Conservation (phyloP, 1,140 invertebrate genomes). For the Coelopa frigida region DNA sequence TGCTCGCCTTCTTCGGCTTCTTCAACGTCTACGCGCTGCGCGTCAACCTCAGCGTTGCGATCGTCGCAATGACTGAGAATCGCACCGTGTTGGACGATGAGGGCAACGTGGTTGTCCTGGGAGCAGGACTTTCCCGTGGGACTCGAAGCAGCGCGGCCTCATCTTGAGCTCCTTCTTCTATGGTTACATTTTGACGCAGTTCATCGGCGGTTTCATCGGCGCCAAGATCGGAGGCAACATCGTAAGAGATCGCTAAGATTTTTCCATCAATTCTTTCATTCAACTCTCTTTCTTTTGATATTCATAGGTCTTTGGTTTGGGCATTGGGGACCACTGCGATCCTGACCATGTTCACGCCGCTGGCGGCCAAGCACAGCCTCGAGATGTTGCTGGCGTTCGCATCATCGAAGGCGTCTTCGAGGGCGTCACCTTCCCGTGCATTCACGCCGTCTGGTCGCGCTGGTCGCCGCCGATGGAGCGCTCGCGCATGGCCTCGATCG, state of each 20-base stretch:
- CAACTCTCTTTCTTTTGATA: neutral
- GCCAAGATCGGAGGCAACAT: conserved; percentile 62
- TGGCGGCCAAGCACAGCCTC: conserved; percentile 63
- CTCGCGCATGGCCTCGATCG: conserved; percentile 66
- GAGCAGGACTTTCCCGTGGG: conserved; percentile 74
- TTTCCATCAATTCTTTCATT: too few relatives aligned
- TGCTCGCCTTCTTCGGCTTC: conserved; percentile 80
- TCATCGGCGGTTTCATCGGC: conserved; percentile 67
- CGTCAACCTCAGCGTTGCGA: conserved; percentile 82
- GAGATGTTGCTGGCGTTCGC: conserved; percentile 65
- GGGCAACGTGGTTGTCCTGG: conserved; percentile 51
- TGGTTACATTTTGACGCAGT: conserved; percentile 67
- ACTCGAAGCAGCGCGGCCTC: conserved; percentile 66
- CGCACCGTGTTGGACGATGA: conserved; percentile 50
- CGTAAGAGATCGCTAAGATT: conserved; percentile 59
- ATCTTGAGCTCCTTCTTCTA: conserved; percentile 85
- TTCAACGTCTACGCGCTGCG: conserved; percentile 80
- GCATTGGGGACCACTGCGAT: conserved; percentile 73
- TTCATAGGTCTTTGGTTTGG: conserved; percentile 62
- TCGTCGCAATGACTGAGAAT: conserved; percentile 78
- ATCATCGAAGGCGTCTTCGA: conserved; percentile 85
- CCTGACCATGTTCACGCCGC: conserved; percentile 75
- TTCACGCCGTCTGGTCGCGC: conserved; percentile 77
- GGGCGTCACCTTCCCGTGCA: conserved; percentile 86
- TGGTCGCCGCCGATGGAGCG: conserved; percentile 84